Evolutionary conservation across 2,888 invertebrate genomes (phyloP).

Genomic region (Latrodectus elegans): DNA sequence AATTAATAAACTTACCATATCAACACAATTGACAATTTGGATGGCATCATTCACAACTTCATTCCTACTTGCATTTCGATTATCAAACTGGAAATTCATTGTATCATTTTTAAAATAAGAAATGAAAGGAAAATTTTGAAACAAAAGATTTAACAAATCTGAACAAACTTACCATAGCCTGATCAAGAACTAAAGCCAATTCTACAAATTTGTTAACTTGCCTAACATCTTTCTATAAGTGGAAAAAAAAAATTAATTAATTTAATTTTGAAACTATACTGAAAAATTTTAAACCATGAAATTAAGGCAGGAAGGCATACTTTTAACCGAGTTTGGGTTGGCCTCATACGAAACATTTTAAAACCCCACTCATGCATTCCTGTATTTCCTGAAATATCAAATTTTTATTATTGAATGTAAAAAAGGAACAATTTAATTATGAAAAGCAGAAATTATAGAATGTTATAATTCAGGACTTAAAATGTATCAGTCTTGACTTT

Average conservation of each 20-base stretch:
- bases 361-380: constrained; percentile 73
- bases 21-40: constrained; percentile 97
- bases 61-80: constrained; percentile 88
- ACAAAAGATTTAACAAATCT: background rate
- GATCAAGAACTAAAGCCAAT: constrained; percentile 95
- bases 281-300: background rate
- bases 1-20: constrained; percentile 83
- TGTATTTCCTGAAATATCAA: constrained; percentile 70
- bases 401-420: too few species aligned
- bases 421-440: background rate
- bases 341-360: constrained; percentile 72
- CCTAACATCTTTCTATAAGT: constrained; percentile 83
- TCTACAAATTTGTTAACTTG: constrained; percentile 96
- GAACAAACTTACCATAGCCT: constrained; percentile 84
- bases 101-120: background rate
- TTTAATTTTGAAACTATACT: background rate
- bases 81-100: constrained; percentile 82
- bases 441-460: background rate
- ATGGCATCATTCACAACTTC: constrained; percentile 95
- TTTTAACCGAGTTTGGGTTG: constrained; percentile 71
- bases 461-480: background rate
- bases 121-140: background rate
- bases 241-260: background rate
- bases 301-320: constrained; percentile 12
- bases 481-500: background rate